These are phyloP conservation scores for Watsonalla binaria DNA, from an alignment of 2,888 invertebrate genomes.

Conservation along the genomic window DNA sequence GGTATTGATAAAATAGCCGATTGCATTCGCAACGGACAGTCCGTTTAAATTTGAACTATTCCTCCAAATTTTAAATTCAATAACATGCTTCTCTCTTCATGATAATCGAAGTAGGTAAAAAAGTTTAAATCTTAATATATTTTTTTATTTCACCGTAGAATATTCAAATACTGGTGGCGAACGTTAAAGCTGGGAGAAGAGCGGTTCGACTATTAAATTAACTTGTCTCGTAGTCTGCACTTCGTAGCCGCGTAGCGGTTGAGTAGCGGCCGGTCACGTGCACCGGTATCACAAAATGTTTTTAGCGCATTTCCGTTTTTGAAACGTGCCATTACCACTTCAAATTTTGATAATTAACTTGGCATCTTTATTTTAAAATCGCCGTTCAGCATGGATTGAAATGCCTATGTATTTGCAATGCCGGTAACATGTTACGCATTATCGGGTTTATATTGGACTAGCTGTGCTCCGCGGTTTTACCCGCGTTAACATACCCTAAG, in stretches of 20 bases:
- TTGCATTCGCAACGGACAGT: too few relatives aligned
- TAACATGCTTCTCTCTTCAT: too few relatives aligned
- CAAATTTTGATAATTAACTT: slow-evolving; percentile 24
- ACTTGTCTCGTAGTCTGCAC: slow-evolving; percentile 1
- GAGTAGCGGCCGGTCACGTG: slow-evolving; percentile 51
- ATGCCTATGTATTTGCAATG: background rate
- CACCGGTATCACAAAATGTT: slow-evolving; percentile 60
- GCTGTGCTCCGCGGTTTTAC: too few relatives aligned
- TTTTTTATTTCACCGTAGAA: background rate
- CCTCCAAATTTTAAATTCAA: too few relatives aligned
- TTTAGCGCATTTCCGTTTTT: slow-evolving; percentile 62
- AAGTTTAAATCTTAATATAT: too few relatives aligned
- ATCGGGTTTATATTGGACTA: too few relatives aligned
- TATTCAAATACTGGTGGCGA: too few relatives aligned
- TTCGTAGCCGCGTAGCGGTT: slow-evolving; percentile 23
- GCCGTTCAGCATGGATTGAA: background rate
- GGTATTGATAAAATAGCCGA: too few relatives aligned
- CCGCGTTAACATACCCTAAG: too few relatives aligned
- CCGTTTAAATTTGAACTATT: too few relatives aligned
- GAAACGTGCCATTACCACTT: slow-evolving; percentile 36
- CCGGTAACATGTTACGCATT: too few relatives aligned
- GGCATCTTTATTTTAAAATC: background rate
- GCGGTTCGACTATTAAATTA: background rate
- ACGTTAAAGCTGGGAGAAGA: background rate
- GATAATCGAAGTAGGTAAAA: too few relatives aligned